These are phyloP conservation scores for Drosophila pseudotakahashii DNA, from an alignment of 2,888 invertebrate species.

Conservation along the genomic window DNA sequence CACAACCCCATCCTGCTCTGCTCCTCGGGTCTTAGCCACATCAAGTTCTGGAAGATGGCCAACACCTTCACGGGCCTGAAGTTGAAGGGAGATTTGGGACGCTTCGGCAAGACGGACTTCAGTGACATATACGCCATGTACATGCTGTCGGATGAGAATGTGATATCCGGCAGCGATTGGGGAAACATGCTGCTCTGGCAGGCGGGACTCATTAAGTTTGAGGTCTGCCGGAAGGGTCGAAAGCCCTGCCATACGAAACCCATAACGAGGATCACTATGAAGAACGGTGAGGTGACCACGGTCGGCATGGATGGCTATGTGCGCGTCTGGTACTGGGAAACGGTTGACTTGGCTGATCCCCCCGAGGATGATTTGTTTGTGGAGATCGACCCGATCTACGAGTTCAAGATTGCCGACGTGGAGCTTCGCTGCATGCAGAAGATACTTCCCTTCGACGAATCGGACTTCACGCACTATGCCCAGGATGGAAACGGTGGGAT, in stretches of 20 bases:
- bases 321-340: constrained; percentile 95
- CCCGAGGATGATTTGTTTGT: constrained; percentile 91
- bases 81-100: constrained; percentile 93
- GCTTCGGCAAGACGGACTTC: constrained; percentile 96
- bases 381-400: constrained; percentile 94
- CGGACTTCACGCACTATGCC: constrained; percentile 87
- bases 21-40: constrained; percentile 91
- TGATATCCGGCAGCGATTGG: constrained; percentile 94
- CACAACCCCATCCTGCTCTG: constrained; percentile 92
- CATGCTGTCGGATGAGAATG: constrained; percentile 95
- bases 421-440: constrained; percentile 82
- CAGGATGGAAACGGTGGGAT: constrained; percentile 96
- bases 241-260: constrained; percentile 91
- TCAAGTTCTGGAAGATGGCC: constrained; percentile 97
- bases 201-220: constrained; percentile 93
- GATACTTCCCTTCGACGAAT: constrained; percentile 83
- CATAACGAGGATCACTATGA: constrained; percentile 85
- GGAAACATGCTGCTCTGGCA: constrained; percentile 97
- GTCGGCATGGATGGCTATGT: constrained; percentile 91
- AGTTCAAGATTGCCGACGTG: constrained; percentile 87
- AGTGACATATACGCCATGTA: constrained; percentile 94
- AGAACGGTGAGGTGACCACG: constrained; percentile 83
- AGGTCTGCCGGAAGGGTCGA: constrained; percentile 89
- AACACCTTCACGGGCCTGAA: constrained; percentile 95
- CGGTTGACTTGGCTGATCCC: constrained; percentile 94